phyloP scores from a whole-genome alignment of 2,113 vertebrate species.

The Fulica atra region DNA sequence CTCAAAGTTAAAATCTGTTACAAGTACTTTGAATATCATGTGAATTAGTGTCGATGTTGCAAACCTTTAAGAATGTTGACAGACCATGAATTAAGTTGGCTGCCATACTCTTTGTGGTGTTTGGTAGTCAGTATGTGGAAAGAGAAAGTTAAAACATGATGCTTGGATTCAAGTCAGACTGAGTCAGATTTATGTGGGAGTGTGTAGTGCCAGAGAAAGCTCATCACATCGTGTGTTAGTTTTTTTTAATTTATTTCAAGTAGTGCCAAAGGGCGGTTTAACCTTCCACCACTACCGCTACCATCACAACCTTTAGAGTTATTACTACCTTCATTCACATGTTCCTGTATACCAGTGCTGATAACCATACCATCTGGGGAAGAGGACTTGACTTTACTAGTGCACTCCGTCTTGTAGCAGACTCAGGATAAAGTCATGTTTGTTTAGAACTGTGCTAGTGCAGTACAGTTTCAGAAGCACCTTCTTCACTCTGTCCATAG shows the following conservation, averaged over 20 bases:
- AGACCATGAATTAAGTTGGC: conserved; percentile 29
- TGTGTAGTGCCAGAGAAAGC: neutral
- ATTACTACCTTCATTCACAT: conserved; percentile 55
- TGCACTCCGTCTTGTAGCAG: conserved; percentile 10
- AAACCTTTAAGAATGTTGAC: conserved; percentile 13
- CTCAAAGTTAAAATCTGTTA: conserved; percentile 6
- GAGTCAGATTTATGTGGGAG: neutral
- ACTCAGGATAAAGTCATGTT: neutral
- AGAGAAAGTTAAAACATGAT: neutral
- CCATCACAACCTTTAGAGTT: conserved; percentile 64
- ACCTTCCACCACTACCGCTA: conserved; percentile 84
- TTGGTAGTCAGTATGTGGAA: conserved; percentile 35
- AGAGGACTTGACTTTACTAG: conserved; percentile 15
- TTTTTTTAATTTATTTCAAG: conserved; percentile 14
- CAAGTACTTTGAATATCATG: conserved; percentile 4
- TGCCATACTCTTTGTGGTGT: conserved; percentile 17
- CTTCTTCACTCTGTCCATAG: neutral
- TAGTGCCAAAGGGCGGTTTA: conserved; percentile 72
- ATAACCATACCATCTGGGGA: conserved; percentile 73
- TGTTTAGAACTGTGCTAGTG: neutral
- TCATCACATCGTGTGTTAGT: neutral
- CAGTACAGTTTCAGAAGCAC: neutral
- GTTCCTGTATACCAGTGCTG: conserved; percentile 74
- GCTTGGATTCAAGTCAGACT: neutral
- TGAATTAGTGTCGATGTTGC: neutral